phyloP scores from a whole-genome alignment of 1,140 invertebrate species.

The Drosophila kurseongensis region DNA sequence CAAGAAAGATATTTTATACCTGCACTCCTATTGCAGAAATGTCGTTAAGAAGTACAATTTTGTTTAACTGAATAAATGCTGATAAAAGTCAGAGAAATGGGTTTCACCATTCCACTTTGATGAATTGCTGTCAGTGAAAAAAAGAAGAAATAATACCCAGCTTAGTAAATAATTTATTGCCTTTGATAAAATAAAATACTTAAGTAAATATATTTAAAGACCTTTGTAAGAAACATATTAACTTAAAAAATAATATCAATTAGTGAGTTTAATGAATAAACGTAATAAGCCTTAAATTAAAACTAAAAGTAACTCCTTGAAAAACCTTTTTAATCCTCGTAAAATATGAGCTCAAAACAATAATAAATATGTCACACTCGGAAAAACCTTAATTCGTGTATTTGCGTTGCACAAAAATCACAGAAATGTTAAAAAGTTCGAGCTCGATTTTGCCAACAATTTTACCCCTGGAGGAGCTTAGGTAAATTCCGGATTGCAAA shows the following conservation, averaged over 20 bases:
- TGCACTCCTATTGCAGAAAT: slow-evolving; percentile 3
- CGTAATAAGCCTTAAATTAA: no score
- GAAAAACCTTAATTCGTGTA: slow-evolving; percentile 7
- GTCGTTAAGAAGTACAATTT: slow-evolving; percentile 10
- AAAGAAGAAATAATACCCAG: no score
- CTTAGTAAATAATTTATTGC: no score
- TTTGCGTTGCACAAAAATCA: slow-evolving; percentile 20
- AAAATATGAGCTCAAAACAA: slow-evolving; percentile 5
- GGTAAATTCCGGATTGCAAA: slow-evolving; percentile 29
- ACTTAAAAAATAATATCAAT: no score
- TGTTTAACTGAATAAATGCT: background rate
- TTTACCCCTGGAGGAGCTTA: slow-evolving; percentile 19
- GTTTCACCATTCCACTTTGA: background rate
- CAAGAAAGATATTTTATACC: slow-evolving; percentile 20
- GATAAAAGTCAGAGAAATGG: background rate
- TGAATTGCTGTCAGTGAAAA: background rate
- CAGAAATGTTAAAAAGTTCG: slow-evolving; percentile 24
- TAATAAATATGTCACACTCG: slow-evolving; percentile 10
- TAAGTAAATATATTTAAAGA: no score
- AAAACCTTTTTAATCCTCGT: background rate
- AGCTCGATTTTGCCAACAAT: slow-evolving; percentile 20
- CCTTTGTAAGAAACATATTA: no score
- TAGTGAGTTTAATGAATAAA: no score
- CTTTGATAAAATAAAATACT: no score
- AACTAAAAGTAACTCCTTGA: no score